A percentile compares a stretch with the other conserved stretches of the same genome.
These are phyloP conservation scores for Nomada goodeniana DNA, from an alignment of 2,888 invertebrate species.

Conservation along the genomic window DNA sequence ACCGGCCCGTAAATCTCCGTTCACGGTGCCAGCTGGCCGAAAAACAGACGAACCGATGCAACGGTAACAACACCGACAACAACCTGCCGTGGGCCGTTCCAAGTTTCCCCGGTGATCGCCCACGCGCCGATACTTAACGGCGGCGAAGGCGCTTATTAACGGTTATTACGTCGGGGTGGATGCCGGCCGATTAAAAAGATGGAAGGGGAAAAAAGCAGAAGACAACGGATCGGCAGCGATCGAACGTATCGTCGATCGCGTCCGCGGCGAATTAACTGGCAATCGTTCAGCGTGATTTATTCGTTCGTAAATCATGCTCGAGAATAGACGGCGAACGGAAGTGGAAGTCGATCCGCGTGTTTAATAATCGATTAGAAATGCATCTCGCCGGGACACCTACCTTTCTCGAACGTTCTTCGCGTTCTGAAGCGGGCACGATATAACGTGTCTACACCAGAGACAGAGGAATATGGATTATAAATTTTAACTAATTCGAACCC, in stretches of 20 bases:
- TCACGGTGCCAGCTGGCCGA: constrained; percentile 43
- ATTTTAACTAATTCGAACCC: constrained; percentile 59
- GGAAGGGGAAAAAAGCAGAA: constrained; percentile 15
- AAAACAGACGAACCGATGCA: constrained; percentile 51
- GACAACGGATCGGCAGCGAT: constrained; percentile 31
- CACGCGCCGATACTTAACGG: constrained; percentile 78
- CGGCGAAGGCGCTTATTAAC: constrained; percentile 78
- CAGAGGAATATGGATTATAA: constrained; percentile 51
- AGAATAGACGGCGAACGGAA: constrained; percentile 4
- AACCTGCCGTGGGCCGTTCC: constrained; percentile 69
- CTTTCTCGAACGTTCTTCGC: no score
- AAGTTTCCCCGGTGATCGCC: constrained; percentile 64
- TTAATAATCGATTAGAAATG: constrained; percentile 12
- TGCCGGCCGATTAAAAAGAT: constrained; percentile 66
- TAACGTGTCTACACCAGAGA: no score
- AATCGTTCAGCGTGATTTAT: constrained; percentile 53
- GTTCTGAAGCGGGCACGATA: no score
- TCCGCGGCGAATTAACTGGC: constrained; percentile 51
- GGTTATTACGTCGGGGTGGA: constrained; percentile 76
- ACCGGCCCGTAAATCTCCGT: constrained; percentile 31
- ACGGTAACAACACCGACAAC: constrained; percentile 31
- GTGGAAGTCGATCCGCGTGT: constrained; percentile 16
- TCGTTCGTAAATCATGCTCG: constrained; percentile 38
- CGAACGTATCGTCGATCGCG: constrained; percentile 40
- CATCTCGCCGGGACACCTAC: no score